Conservation (phyloP, 1,140 invertebrate genomes). For the Notospermus geniculatus region DNA sequence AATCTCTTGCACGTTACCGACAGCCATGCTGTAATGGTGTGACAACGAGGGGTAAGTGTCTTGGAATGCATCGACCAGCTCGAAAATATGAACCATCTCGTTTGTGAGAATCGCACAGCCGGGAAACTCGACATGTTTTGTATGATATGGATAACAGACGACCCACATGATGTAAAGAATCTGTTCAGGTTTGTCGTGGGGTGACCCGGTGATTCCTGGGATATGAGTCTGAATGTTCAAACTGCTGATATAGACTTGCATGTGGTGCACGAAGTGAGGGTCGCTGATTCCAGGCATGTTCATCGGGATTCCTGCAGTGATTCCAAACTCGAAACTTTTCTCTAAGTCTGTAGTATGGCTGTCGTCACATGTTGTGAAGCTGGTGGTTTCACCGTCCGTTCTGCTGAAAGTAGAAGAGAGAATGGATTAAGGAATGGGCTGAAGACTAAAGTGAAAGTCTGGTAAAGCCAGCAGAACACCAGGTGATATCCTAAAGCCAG, state of each 20-base stretch:
- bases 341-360: no score
- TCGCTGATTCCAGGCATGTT: slow-evolving; percentile 19
- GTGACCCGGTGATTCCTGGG: neutral
- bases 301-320: slow-evolving; percentile 15
- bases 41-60: slow-evolving; percentile 16
- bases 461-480: no score
- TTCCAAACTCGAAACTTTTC: neutral
- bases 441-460: no score
- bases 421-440: no score
- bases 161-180: slow-evolving; percentile 44
- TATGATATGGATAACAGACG: slow-evolving; percentile 37
- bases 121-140: slow-evolving; percentile 25
- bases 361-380: no score
- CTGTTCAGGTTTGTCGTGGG: slow-evolving; percentile 11
- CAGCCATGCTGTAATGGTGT: slow-evolving; percentile 36
- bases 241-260: slow-evolving; percentile 8
- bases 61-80: slow-evolving; percentile 26
- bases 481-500: no score
- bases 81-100: slow-evolving; percentile 42
- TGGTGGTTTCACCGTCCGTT: no score
- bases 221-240: neutral
- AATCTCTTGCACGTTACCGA: slow-evolving; percentile 45
- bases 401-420: no score
- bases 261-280: slow-evolving; percentile 12
- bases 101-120: slow-evolving; percentile 46